phyloP scores from a whole-genome alignment of 2,888 invertebrate species.

The Onchidella celtica region DNA sequence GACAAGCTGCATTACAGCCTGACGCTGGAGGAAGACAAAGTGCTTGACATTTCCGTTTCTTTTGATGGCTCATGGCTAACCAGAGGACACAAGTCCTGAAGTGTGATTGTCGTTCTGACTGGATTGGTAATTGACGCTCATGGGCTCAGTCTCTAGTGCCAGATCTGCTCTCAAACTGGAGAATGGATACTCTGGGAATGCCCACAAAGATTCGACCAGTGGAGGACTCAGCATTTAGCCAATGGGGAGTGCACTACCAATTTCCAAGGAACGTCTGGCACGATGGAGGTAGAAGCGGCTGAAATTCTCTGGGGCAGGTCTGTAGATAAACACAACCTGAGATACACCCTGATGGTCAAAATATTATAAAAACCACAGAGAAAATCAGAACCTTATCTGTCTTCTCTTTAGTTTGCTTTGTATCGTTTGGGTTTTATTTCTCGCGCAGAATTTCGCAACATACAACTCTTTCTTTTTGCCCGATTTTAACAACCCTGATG shows the following conservation, averaged over 20 bases:
- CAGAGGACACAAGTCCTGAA: slow-evolving; percentile 20
- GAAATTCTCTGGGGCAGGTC: slow-evolving; percentile 8
- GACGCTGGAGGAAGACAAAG: background rate
- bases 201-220: background rate
- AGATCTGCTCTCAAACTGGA: slow-evolving; percentile 5
- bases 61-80: slow-evolving; percentile 37
- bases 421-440: too few relatives aligned
- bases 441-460: too few relatives aligned
- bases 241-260: slow-evolving; percentile 7
- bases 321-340: background rate
- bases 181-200: background rate
- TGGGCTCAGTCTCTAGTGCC: slow-evolving; percentile 7
- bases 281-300: slow-evolving; percentile 35
- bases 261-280: slow-evolving; percentile 25
- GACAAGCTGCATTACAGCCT: background rate
- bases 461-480: too few relatives aligned
- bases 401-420: too few relatives aligned
- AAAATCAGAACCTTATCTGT: too few relatives aligned
- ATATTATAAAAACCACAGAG: too few relatives aligned
- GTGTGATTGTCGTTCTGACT: slow-evolving; percentile 23
- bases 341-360: slow-evolving; percentile 29
- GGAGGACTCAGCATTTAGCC: background rate
- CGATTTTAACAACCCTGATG: too few relatives aligned
- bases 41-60: slow-evolving; percentile 23
- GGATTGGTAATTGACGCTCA: slow-evolving; percentile 20